phyloP scores from a whole-genome alignment of 2,888 invertebrate species.

The Brachylomia viminalis region DNA sequence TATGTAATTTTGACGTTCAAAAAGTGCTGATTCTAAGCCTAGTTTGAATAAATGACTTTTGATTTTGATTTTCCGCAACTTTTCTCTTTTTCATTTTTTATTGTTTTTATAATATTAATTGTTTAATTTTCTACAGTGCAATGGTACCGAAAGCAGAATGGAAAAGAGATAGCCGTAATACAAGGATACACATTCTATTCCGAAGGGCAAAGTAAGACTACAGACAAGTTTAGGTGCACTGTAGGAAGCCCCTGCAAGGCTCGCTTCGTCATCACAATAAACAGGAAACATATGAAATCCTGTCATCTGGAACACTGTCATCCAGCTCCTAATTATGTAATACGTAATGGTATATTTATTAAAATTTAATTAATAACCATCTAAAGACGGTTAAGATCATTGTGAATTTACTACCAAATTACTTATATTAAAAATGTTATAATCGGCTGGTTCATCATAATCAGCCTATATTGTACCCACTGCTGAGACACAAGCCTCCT shows the following conservation, averaged over 20 bases:
- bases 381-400: no score
- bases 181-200: constrained; percentile 73
- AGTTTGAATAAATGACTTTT: no score
- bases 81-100: background rate
- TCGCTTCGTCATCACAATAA: constrained; percentile 34
- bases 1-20: no score
- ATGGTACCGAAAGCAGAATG: constrained; percentile 59
- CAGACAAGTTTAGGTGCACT: constrained; percentile 35
- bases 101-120: background rate
- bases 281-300: constrained; percentile 1
- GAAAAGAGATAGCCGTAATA: constrained; percentile 69
- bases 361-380: background rate
- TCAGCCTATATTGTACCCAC: no score
- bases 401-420: no score
- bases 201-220: background rate
- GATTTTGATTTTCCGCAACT: no score
- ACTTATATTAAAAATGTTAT: no score
- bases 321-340: background rate
- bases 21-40: no score
- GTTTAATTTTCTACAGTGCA: constrained; percentile 29
- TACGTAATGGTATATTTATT: constrained; percentile 1
- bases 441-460: no score
- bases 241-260: constrained; percentile 26
- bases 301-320: background rate
- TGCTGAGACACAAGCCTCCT: no score